These are phyloP conservation scores for Oxyruncus cristatus DNA, from an alignment of 2,113 vertebrate species.

Conservation along the genomic window DNA sequence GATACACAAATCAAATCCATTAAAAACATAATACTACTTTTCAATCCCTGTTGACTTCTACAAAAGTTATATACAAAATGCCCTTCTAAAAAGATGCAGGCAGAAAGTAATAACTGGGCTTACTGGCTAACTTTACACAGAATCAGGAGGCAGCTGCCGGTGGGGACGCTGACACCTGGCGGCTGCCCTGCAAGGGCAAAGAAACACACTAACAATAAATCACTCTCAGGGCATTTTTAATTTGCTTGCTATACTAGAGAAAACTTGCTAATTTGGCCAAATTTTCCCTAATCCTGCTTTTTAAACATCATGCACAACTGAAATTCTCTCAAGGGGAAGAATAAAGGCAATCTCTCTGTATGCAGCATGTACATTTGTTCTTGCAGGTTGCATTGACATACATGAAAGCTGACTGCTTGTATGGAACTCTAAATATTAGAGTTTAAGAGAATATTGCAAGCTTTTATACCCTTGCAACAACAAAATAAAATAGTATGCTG, in stretches of 20 bases:
- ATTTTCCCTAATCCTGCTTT: neutral
- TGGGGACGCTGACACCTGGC: conserved; percentile 39
- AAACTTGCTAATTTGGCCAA: neutral
- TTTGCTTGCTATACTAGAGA: neutral
- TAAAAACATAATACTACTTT: neutral
- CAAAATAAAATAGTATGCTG: neutral
- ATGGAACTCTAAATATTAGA: conserved; percentile 30
- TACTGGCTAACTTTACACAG: neutral
- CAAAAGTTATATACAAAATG: neutral
- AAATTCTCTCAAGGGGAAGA: neutral
- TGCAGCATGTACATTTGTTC: neutral
- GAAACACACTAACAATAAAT: neutral
- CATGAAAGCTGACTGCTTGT: neutral
- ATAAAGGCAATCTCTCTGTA: neutral
- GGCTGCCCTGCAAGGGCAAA: neutral
- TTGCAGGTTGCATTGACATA: neutral
- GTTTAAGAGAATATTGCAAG: neutral
- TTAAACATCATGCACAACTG: neutral
- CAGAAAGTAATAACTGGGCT: neutral
- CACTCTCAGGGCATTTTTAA: neutral
- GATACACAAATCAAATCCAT: neutral
- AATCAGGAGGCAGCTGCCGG: neutral
- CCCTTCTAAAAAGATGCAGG: neutral
- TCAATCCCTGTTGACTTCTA: neutral
- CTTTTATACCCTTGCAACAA: neutral